Evolutionary conservation across 2,888 invertebrate genomes (phyloP).

Genomic region (Villa cingulata): DNA sequence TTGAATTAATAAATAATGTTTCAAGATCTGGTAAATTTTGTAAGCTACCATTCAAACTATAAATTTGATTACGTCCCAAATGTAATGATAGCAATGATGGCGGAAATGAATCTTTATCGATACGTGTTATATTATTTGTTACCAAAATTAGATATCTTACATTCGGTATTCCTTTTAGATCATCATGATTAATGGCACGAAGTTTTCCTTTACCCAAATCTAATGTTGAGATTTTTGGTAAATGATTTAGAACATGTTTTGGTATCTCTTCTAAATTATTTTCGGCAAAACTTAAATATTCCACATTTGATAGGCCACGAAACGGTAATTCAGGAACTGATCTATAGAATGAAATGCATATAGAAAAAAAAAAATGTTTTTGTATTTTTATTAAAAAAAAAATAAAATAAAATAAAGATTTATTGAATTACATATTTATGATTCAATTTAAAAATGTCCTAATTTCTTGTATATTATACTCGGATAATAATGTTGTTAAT

Average conservation of each 20-base stretch:
- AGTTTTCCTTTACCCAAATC: slow-evolving; percentile 73
- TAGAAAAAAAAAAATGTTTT: too few species aligned
- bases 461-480: too few species aligned
- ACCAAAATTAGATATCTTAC: slow-evolving; percentile 57
- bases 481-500: too few species aligned
- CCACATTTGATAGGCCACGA: slow-evolving; percentile 56
- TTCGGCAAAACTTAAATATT: slow-evolving; percentile 66
- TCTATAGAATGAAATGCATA: slow-evolving; percentile 37
- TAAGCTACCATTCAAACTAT: slow-evolving; percentile 62
- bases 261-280: slow-evolving; percentile 66
- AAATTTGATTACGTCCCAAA: slow-evolving; percentile 60
- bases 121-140: slow-evolving; percentile 59
- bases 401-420: too few species aligned
- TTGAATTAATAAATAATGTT: slow-evolving; percentile 67
- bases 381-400: too few species aligned
- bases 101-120: slow-evolving; percentile 61
- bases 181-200: slow-evolving; percentile 54
- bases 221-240: slow-evolving; percentile 64
- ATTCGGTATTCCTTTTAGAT: slow-evolving; percentile 57
- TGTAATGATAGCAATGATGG: slow-evolving; percentile 53
- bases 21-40: slow-evolving; percentile 56
- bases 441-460: too few species aligned
- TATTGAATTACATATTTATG: too few species aligned
- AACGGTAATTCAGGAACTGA: slow-evolving; percentile 59
- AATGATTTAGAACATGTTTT: slow-evolving; percentile 55